phyloP scores from a whole-genome alignment of 2,888 invertebrate genomes.

The Trisateles emortualis region DNA sequence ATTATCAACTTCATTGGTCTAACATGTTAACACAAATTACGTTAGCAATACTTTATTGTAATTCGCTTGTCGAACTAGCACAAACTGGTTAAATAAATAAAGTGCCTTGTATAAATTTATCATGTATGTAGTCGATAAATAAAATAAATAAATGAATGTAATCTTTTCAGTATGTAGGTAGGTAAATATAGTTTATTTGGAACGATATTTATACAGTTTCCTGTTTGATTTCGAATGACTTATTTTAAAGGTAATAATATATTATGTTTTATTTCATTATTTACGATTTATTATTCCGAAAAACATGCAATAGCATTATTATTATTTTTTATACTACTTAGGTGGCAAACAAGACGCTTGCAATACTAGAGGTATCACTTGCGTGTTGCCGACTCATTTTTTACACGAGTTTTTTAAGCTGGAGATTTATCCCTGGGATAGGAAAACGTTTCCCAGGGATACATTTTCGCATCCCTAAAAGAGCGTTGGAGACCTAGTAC shows the following conservation, averaged over 20 bases:
- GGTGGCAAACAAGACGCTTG: too few species aligned
- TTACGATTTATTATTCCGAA: too few species aligned
- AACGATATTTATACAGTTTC: constrained; percentile 19
- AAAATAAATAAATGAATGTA: constrained; percentile 18
- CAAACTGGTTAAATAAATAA: constrained; percentile 36
- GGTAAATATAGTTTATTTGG: constrained; percentile 17
- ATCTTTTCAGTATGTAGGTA: constrained; percentile 27
- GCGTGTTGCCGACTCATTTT: too few species aligned
- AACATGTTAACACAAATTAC: constrained; percentile 13
- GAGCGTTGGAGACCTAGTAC: too few species aligned
- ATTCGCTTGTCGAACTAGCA: constrained; percentile 21
- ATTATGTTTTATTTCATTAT: too few species aligned
- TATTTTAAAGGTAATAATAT: too few species aligned
- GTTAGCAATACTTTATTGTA: constrained; percentile 4
- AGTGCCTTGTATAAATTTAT: constrained; percentile 24
- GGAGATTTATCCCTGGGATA: too few species aligned
- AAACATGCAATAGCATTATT: not conserved
- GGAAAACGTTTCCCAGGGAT: too few species aligned
- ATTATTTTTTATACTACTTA: too few species aligned
- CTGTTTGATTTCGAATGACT: constrained; percentile 3
- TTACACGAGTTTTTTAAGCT: too few species aligned
- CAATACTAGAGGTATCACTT: too few species aligned
- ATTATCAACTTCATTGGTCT: constrained; percentile 8
- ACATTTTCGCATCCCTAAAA: too few species aligned
- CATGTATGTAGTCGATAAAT: constrained; percentile 13